Evolutionary conservation across 2,113 vertebrate species (phyloP).

Genomic region (Meriones unguiculatus): DNA sequence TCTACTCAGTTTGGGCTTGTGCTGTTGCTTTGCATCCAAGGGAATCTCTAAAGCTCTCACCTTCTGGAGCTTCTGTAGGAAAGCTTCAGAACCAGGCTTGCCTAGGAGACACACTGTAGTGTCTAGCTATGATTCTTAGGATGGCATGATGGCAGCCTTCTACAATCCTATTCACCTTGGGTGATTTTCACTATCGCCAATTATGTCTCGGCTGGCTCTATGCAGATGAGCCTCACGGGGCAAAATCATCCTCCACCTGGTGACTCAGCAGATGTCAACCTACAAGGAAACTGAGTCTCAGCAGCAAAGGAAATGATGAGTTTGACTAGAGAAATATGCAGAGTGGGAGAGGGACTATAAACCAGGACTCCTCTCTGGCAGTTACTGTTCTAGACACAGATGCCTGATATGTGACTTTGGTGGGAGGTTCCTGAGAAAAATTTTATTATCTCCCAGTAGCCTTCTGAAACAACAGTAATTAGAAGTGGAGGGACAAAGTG

Average conservation of each 20-base stretch:
- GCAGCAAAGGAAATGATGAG: not conserved
- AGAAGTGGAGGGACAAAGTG: not conserved
- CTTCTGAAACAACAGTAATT: not conserved
- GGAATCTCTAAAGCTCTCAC: not conserved
- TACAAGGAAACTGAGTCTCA: not conserved
- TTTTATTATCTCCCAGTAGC: not conserved
- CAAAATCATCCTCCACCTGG: not conserved
- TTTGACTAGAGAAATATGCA: not conserved
- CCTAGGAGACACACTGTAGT: not conserved
- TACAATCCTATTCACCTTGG: not conserved
- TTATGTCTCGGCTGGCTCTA: not conserved
- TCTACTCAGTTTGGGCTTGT: not conserved
- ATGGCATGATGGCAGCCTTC: not conserved
- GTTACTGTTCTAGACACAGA: not conserved
- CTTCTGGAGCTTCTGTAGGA: not conserved
- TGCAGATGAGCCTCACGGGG: not conserved
- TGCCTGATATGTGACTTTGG: not conserved
- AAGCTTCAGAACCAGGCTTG: not conserved
- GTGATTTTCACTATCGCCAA: constrained; percentile 1
- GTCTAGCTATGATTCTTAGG: not conserved
- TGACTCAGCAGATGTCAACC: not conserved
- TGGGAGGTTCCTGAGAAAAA: not conserved
- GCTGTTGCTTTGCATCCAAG: not conserved
- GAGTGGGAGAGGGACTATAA: not conserved
- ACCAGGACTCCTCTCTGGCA: not conserved